These are phyloP conservation scores for Pogonomyrmex californicus DNA, from an alignment of 1,140 invertebrate genomes.

Conservation along the genomic window DNA sequence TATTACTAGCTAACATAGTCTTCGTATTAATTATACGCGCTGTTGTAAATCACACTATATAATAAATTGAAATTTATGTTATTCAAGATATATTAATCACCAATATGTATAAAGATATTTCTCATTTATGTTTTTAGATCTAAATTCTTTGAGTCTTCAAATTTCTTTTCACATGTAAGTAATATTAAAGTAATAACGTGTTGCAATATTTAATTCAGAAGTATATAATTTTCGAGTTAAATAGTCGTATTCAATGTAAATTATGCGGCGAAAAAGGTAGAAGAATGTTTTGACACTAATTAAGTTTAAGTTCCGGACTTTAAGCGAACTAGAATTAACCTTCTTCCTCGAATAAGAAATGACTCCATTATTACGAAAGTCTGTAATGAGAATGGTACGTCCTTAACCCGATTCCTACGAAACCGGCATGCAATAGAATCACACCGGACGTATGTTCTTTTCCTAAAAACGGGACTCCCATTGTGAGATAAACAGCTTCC, in stretches of 20 bases:
- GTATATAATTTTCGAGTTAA: neutral
- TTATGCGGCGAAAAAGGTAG: neutral
- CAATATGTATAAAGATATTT: neutral
- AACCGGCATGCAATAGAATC: slow-evolving; percentile 34
- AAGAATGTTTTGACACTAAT: slow-evolving; percentile 35
- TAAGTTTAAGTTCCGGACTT: slow-evolving; percentile 36
- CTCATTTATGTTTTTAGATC: neutral
- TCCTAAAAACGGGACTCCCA: slow-evolving; percentile 41
- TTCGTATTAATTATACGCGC: neutral
- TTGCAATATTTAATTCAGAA: slow-evolving; percentile 1
- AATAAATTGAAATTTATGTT: neutral
- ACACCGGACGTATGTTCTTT: slow-evolving; percentile 39
- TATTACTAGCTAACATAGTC: neutral
- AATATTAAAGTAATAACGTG: neutral
- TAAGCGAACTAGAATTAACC: slow-evolving; percentile 31
- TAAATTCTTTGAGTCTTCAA: neutral
- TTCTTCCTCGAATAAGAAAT: slow-evolving; percentile 50
- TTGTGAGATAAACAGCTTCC: slow-evolving; percentile 24
- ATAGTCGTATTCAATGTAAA: neutral
- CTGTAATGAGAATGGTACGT: slow-evolving; percentile 44
- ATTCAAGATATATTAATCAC: slow-evolving; percentile 5
- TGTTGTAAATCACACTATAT: neutral
- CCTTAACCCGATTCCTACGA: slow-evolving; percentile 56
- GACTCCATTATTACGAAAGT: slow-evolving; percentile 55
- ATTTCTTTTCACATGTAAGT: neutral